Percentiles rank a stretch among this genome's conserved stretches.
Evolutionary conservation across 2,888 invertebrate genomes (phyloP).

Genomic region (Conchocele bisecta): DNA sequence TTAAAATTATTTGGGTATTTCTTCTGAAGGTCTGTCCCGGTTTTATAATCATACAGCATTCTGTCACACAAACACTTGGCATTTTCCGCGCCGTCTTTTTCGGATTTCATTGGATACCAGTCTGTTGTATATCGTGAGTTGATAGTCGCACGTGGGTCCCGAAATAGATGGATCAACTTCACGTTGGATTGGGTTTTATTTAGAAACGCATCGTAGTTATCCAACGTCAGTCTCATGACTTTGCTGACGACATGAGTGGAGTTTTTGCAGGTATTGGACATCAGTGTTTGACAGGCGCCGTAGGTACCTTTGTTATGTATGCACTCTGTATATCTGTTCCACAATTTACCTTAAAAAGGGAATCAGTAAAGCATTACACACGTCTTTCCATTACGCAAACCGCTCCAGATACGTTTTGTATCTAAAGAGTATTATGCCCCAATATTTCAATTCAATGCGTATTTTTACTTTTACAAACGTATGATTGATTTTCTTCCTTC

Average conservation of each 20-base stretch:
- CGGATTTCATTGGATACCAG: neutral
- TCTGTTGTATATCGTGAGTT: neutral
- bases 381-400: too few species aligned
- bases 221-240: neutral
- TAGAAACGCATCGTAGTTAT: neutral
- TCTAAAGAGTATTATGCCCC: too few species aligned
- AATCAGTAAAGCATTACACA: too few species aligned
- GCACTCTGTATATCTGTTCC: neutral
- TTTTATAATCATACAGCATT: neutral
- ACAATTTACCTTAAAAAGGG: neutral
- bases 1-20: neutral
- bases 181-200: neutral
- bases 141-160: constrained; percentile 5
- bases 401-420: too few species aligned
- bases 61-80: neutral
- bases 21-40: neutral
- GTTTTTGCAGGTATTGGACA: too few species aligned
- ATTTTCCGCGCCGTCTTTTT: neutral
- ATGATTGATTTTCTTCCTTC: too few species aligned
- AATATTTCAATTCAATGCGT: too few species aligned
- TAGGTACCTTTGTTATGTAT: neutral
- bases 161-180: constrained; percentile 7
- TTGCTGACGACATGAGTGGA: neutral
- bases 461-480: too few species aligned
- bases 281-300: too few species aligned